A percentile compares a stretch with the other conserved stretches of the same genome.
Conservation (phyloP, 2,888 invertebrate species). For the Stenichneumon culpator region DNA sequence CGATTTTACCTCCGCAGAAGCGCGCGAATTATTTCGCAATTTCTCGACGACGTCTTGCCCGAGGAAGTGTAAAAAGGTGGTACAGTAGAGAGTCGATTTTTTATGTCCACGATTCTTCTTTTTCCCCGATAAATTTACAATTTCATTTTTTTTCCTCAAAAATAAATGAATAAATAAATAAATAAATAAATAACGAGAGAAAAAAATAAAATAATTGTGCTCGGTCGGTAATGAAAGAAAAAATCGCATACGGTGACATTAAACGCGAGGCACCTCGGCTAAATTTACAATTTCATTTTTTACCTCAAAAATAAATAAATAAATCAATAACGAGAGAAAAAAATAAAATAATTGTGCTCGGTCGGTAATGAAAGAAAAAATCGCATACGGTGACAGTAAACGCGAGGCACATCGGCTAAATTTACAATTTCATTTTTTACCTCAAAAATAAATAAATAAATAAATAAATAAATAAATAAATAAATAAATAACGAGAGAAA, state of each 20-base stretch:
- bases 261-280: constrained; percentile 14
- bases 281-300: neutral
- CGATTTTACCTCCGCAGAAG: no score
- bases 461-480: neutral
- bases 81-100: no score
- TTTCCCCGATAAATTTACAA: neutral
- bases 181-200: neutral
- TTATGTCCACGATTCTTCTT: neutral
- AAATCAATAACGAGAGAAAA: neutral
- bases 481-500: neutral
- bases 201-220: neutral
- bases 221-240: neutral
- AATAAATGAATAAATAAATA: neutral
- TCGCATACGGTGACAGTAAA: constrained; percentile 1
- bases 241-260: neutral
- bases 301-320: neutral
- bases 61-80: no score
- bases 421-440: neutral
- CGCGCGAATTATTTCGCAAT: no score
- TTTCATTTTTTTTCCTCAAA: neutral
- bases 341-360: neutral
- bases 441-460: neutral
- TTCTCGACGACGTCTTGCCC: no score
- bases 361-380: neutral
- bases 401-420: constrained; percentile 1